These are phyloP conservation scores for Campoletis raptor DNA, from an alignment of 2,888 invertebrate genomes.

Conservation along the genomic window DNA sequence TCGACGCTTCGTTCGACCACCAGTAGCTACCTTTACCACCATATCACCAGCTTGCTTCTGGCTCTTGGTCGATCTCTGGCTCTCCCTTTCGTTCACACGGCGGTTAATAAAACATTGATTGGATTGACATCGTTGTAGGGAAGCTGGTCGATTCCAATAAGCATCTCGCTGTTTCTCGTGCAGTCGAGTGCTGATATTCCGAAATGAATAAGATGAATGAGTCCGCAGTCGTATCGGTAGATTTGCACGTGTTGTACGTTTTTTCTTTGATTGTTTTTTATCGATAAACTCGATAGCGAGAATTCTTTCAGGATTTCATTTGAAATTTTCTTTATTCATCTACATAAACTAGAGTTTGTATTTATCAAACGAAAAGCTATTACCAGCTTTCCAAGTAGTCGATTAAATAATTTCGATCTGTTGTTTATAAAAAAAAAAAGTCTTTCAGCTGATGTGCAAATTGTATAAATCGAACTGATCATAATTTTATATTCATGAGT, in stretches of 20 bases:
- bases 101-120: slow-evolving; percentile 84
- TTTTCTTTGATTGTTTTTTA: slow-evolving; percentile 48
- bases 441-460: background rate
- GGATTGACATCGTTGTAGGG: slow-evolving; percentile 83
- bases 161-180: slow-evolving; percentile 70
- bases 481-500: background rate
- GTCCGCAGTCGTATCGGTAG: slow-evolving; percentile 18
- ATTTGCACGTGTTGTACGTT: slow-evolving; percentile 34
- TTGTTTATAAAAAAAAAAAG: background rate
- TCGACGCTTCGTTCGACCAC: slow-evolving; percentile 59
- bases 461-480: background rate
- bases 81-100: slow-evolving; percentile 78
- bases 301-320: slow-evolving; percentile 51
- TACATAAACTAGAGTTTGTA: background rate
- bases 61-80: slow-evolving; percentile 63
- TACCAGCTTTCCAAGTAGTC: background rate
- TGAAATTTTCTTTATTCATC: background rate
- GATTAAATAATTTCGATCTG: background rate
- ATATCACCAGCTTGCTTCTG: slow-evolving; percentile 57
- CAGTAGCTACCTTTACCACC: slow-evolving; percentile 52
- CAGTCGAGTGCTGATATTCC: slow-evolving; percentile 44
- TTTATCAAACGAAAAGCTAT: background rate
- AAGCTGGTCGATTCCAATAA: slow-evolving; percentile 79
- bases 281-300: slow-evolving; percentile 60
- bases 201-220: slow-evolving; percentile 49